Evolutionary conservation across 2,888 invertebrate genomes (phyloP).

Genomic region (Trissoscelio sp.): DNA sequence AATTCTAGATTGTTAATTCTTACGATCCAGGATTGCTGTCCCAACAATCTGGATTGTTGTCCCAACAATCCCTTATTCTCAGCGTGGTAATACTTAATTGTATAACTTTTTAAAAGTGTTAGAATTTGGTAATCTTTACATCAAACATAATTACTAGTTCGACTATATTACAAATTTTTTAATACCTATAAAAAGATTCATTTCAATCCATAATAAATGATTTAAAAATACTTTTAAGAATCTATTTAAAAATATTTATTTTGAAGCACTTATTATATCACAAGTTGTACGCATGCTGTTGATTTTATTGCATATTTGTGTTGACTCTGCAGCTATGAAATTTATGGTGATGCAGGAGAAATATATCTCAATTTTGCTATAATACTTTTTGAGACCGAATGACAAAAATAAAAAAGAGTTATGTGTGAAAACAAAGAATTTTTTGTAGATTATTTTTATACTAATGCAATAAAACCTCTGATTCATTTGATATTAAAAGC

Average conservation of each 20-base stretch:
- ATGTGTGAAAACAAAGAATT: slow-evolving; percentile 24
- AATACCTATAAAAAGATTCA: too few relatives aligned
- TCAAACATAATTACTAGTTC: too few relatives aligned
- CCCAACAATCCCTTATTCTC: too few relatives aligned
- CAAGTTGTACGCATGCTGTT: slow-evolving; percentile 32
- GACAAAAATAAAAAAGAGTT: slow-evolving; percentile 44
- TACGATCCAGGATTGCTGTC: too few relatives aligned
- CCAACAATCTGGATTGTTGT: too few relatives aligned
- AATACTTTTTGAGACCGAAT: slow-evolving; percentile 59
- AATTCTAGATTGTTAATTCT: too few relatives aligned
- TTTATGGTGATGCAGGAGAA: slow-evolving; percentile 52
- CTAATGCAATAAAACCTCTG: not conserved
- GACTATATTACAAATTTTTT: too few relatives aligned
- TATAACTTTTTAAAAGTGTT: too few relatives aligned
- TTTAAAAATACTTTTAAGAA: too few relatives aligned
- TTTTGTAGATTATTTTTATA: slow-evolving; percentile 23
- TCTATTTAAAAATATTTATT: slow-evolving; percentile 24
- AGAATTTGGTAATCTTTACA: too few relatives aligned
- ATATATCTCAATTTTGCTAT: slow-evolving; percentile 63
- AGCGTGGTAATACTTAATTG: too few relatives aligned
- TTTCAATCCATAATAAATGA: too few relatives aligned
- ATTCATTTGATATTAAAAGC: not conserved
- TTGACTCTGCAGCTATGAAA: slow-evolving; percentile 48
- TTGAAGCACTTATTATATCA: slow-evolving; percentile 14
- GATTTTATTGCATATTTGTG: slow-evolving; percentile 55